Percentiles rank a stretch among this genome's conserved stretches.
Evolutionary conservation across 2,888 invertebrate genomes (phyloP).

Genomic region (Elgonia sp.): DNA sequence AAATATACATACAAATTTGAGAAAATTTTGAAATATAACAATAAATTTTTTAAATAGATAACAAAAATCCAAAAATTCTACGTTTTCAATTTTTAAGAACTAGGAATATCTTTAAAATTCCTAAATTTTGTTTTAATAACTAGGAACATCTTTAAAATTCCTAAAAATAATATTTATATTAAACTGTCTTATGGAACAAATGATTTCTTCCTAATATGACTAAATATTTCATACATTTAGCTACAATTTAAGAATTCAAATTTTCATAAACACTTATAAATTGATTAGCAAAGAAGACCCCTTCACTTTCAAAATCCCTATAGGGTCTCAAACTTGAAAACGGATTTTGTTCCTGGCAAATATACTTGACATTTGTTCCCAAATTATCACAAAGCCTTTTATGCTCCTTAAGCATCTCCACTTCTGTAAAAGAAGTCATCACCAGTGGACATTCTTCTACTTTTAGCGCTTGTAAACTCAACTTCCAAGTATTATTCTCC

Average conservation of each 20-base stretch:
- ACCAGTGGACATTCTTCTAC: constrained; percentile 81
- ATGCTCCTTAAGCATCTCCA: constrained; percentile 80
- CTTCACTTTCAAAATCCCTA: constrained; percentile 83
- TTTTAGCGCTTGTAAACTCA: constrained; percentile 77
- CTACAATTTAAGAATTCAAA: constrained; percentile 51
- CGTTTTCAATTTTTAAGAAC: no score
- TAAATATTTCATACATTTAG: neutral
- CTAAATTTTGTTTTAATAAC: no score
- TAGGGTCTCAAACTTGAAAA: constrained; percentile 82
- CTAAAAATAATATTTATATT: no score
- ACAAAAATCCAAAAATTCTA: no score
- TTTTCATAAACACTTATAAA: constrained; percentile 81
- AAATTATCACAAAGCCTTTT: constrained; percentile 79
- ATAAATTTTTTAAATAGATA: no score
- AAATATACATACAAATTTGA: no score
- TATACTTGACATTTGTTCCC: constrained; percentile 62
- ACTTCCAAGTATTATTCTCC: constrained; percentile 81
- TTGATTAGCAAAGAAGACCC: constrained; percentile 83
- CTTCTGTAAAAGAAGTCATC: constrained; percentile 81
- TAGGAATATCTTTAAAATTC: no score
- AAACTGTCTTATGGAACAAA: no score
- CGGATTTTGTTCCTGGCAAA: constrained; percentile 79
- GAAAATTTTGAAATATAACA: no score
- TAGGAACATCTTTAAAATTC: no score
- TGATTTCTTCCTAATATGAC: no score